These are phyloP conservation scores for Hermaeophaga mercurialis DNA, from an alignment of 2,888 invertebrate species.

Conservation along the genomic window DNA sequence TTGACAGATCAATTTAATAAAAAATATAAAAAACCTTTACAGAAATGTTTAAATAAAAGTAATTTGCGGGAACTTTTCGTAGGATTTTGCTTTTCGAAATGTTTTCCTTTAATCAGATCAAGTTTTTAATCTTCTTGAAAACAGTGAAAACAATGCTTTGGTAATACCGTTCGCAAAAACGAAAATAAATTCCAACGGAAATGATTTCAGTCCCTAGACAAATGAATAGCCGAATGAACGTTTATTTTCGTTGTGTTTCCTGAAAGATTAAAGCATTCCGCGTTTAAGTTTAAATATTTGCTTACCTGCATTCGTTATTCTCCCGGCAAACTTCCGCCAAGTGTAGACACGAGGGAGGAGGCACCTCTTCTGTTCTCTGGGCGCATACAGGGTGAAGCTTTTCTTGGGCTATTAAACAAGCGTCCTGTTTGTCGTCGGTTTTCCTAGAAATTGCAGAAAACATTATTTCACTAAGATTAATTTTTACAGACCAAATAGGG, in stretches of 20 bases:
- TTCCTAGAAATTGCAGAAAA: constrained; percentile 65
- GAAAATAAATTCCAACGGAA: constrained; percentile 16
- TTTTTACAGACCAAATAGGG: too few relatives aligned
- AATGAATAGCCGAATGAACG: constrained; percentile 3
- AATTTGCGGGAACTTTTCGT: too few relatives aligned
- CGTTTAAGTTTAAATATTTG: constrained; percentile 29
- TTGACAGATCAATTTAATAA: too few relatives aligned
- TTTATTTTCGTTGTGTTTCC: constrained; percentile 19
- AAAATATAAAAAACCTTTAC: too few relatives aligned
- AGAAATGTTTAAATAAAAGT: too few relatives aligned
- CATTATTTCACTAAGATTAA: too few relatives aligned
- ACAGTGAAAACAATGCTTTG: not conserved
- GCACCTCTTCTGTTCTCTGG: constrained; percentile 67
- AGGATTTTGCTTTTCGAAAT: too few relatives aligned
- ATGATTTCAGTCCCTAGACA: constrained; percentile 13
- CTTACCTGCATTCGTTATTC: constrained; percentile 83
- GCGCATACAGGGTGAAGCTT: constrained; percentile 89
- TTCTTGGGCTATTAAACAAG: constrained; percentile 88
- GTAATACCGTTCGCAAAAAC: constrained; percentile 6
- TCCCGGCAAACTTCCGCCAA: constrained; percentile 83
- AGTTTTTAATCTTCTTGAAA: too few relatives aligned
- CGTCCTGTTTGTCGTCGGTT: constrained; percentile 83
- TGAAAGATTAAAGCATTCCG: constrained; percentile 17
- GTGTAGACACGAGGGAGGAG: constrained; percentile 85
- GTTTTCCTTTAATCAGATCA: too few relatives aligned